Evolutionary conservation across 2,888 invertebrate species (phyloP), one percentile per base, ranked within the genome.

Genomic region (Habroteleia sp.): DNA sequence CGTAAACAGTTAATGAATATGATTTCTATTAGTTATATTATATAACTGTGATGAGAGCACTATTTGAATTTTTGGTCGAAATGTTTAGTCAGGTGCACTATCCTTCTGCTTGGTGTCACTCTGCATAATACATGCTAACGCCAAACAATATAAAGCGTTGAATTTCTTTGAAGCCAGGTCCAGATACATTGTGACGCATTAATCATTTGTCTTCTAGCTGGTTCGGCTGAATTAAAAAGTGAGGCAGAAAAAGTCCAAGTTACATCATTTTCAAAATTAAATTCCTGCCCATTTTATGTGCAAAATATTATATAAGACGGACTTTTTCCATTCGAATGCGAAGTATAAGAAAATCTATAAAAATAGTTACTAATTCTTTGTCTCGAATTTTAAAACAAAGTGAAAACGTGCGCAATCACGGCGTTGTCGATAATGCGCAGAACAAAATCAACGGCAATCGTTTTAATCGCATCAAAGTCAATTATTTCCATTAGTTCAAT

Each of bases 41-140:
- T 8, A 16, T 6, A 5, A 6, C 8, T 27, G n/a, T 27, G 44
- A 44, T 44, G n/a, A 27, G 5, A 17, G 23, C 11, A 11, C 41
- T 23, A 41, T 41, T 6, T 11, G 11, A 23, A 23, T 11, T 7
- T 11, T 23, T 11, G 44, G 2, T 25, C 14, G 23, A 1, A 29
- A 17, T 8, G 25, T 54, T 54, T 29, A 27, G 39, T 10, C 27
- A 4, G n/a, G 25, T 39, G 39, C 39, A 39, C 16, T 39, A 33
- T 31, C n/a, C 31, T n/a, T 31, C 13, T n/a, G 39, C 33, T 54
- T 29, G 27, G 27, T 29, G 54, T 25, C 25, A 52, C 48, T 35
- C 6, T 56, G 33, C 41, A 41, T 56, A 13, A 56, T 56, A 33
- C 56, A 56, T 56, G 56, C 48, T 3, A 29, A 33, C 31, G 48